Percentiles rank a stretch among this genome's conserved stretches.
These are phyloP conservation scores for Microctenopoma steveboyesi DNA, from an alignment of 2,797 vertebrate species.

Conservation along the genomic window DNA sequence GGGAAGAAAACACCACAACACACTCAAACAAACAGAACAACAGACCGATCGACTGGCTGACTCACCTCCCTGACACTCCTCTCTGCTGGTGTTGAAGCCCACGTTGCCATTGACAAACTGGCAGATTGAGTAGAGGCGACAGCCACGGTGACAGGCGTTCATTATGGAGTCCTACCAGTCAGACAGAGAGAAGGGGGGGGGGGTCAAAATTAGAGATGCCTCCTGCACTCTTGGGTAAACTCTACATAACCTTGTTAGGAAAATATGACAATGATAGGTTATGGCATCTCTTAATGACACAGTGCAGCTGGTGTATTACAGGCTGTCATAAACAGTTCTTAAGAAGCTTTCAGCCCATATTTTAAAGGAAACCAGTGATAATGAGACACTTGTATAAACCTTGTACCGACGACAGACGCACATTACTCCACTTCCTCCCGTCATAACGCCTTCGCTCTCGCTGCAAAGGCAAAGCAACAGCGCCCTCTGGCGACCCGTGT, in stretches of 20 bases:
- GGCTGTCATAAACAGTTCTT: conserved; percentile 39
- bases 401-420: conserved; percentile 1
- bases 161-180: conserved; percentile 85
- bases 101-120: conserved; percentile 93
- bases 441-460: conserved; percentile 11
- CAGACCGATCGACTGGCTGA: conserved; percentile 27
- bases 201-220: conserved; percentile 40
- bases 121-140: conserved; percentile 97
- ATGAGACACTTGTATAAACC: conserved; percentile 16
- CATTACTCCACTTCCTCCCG: conserved; percentile 18
- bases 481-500: conserved; percentile 65
- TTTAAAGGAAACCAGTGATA: neutral
- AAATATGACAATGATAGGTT: conserved; percentile 29
- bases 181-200: conserved; percentile 19
- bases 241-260: conserved; percentile 29
- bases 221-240: conserved; percentile 47
- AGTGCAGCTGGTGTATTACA: conserved; percentile 34
- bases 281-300: conserved; percentile 39
- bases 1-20: neutral
- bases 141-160: conserved; percentile 95
- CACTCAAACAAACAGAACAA: conserved; percentile 3
- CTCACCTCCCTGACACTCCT: conserved; percentile 95
- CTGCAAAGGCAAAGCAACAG: conserved; percentile 46
- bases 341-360: conserved; percentile 5
- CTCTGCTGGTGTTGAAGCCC: conserved; percentile 90